Evolutionary conservation across 2,113 vertebrate species (phyloP).

Genomic region (Coregonus clupeaformis): DNA sequence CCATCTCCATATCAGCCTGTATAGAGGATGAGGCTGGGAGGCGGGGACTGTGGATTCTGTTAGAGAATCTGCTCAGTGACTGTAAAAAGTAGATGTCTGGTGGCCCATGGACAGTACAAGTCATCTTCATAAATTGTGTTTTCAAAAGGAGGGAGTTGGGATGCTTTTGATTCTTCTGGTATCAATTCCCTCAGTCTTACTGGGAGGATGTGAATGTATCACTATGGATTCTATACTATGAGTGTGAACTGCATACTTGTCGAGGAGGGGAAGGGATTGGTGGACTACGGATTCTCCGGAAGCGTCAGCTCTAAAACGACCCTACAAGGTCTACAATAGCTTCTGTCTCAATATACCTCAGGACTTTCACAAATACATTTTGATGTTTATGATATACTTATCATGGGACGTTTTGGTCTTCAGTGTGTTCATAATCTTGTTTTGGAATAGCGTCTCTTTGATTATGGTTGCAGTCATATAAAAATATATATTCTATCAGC

Average conservation of each 20-base stretch:
- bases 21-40: conserved; percentile 26
- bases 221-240: too few species aligned
- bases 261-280: not conserved
- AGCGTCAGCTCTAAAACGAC: not conserved
- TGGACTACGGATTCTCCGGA: not conserved
- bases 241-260: not conserved
- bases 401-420: not conserved
- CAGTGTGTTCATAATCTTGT: conserved; percentile 2
- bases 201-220: too few species aligned
- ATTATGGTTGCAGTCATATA: not conserved
- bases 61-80: not conserved
- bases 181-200: not conserved
- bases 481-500: conserved; percentile 17
- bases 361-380: not conserved
- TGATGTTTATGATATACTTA: not conserved
- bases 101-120: not conserved
- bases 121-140: not conserved
- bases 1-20: conserved; percentile 80
- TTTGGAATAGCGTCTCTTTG: not conserved
- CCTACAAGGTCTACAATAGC: not conserved
- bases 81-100: not conserved
- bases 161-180: not conserved
- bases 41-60: not conserved
- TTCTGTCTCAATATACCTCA: too few species aligned
- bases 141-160: not conserved